Evolutionary conservation across 2,888 invertebrate genomes (phyloP).

Genomic region (Drosophila cognata): DNA sequence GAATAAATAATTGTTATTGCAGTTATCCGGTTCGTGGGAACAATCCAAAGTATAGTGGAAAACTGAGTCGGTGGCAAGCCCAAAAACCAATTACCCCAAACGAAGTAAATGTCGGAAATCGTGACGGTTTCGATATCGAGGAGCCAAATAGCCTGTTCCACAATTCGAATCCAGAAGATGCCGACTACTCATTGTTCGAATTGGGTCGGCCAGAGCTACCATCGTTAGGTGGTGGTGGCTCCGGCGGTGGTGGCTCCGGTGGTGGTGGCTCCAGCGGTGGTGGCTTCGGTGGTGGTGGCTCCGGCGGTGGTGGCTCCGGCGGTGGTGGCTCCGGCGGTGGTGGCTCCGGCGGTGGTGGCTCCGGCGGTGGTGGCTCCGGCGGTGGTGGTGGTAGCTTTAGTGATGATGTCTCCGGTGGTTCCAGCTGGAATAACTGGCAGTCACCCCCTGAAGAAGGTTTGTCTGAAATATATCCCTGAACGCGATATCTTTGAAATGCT

Average conservation of each 20-base stretch:
- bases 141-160: conserved; percentile 61
- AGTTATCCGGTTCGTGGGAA: conserved; percentile 51
- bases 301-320: neutral
- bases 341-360: too few relatives aligned
- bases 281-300: too few relatives aligned
- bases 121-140: conserved; percentile 47
- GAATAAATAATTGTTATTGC: neutral
- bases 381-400: neutral
- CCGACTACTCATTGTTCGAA: conserved; percentile 58
- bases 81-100: neutral
- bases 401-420: too few relatives aligned
- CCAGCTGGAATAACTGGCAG: neutral
- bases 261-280: too few relatives aligned
- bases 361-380: neutral
- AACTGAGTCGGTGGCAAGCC: conserved; percentile 26
- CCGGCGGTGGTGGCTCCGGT: neutral
- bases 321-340: neutral
- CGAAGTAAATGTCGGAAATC: conserved; percentile 16
- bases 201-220: conserved; percentile 14
- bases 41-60: conserved; percentile 38
- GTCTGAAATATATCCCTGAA: neutral
- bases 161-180: conserved; percentile 60
- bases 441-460: neutral
- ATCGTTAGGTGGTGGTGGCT: neutral
- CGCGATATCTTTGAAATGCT: neutral